Evolutionary conservation across 2,797 vertebrate genomes (phyloP).

Genomic region (Taeniopygia guttata): DNA sequence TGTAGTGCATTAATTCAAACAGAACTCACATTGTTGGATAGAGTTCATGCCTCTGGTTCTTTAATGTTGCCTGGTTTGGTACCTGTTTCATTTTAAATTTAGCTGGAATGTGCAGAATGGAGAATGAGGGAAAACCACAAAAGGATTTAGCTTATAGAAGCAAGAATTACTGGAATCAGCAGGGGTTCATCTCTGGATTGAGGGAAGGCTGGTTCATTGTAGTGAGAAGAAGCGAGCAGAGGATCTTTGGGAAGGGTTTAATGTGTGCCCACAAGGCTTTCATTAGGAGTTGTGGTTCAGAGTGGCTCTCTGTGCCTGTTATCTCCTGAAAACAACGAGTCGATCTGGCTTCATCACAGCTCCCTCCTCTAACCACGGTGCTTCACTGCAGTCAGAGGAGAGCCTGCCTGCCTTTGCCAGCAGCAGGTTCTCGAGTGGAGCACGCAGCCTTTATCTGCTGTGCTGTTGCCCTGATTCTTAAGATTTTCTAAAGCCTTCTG

Average conservation of each 20-base stretch:
- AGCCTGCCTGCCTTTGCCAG: background rate
- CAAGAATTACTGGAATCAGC: constrained; percentile 31
- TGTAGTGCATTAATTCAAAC: constrained; percentile 51
- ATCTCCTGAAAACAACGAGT: background rate
- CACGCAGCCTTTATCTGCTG: too few relatives aligned
- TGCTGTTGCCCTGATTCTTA: too few relatives aligned
- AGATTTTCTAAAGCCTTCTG: too few relatives aligned
- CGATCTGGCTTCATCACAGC: background rate
- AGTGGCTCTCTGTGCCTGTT: background rate
- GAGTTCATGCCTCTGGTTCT: constrained; percentile 22
- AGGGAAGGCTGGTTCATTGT: background rate
- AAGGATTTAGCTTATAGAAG: constrained; percentile 30
- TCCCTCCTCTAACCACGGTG: background rate
- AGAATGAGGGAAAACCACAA: constrained; percentile 31
- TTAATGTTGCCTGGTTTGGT: constrained; percentile 29
- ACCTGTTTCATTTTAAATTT: constrained; percentile 45
- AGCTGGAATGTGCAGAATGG: constrained; percentile 3
- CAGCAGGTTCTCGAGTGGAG: background rate
- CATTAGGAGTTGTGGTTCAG: background rate
- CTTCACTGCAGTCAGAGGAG: background rate
- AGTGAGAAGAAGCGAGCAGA: background rate
- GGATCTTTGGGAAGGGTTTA: background rate
- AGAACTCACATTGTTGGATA: constrained; percentile 1
- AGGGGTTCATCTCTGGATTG: constrained; percentile 9
- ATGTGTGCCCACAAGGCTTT: background rate